Evolutionary conservation across 2,888 invertebrate genomes (phyloP).

Genomic region (Chironomus tentans): DNA sequence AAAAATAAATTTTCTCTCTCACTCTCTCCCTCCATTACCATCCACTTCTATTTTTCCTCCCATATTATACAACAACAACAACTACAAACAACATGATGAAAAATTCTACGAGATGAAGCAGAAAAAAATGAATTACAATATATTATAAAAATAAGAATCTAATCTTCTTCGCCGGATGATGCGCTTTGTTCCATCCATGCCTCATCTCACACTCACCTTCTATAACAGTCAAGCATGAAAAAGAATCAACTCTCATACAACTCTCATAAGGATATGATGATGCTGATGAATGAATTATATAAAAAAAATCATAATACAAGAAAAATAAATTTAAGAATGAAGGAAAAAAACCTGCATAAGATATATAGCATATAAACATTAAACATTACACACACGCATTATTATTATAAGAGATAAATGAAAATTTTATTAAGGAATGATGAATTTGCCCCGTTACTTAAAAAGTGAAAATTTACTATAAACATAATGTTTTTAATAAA

Average conservation of each 20-base stretch:
- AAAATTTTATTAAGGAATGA: slow-evolving; percentile 6
- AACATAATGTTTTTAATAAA: neutral
- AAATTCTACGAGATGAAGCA: no score
- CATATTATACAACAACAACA: neutral
- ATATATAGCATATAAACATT: neutral
- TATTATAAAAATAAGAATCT: no score
- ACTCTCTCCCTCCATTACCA: neutral
- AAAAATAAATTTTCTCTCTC: neutral
- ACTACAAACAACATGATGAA: no score
- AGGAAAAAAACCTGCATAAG: neutral
- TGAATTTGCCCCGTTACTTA: slow-evolving; percentile 26
- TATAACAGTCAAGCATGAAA: neutral
- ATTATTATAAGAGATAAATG: neutral
- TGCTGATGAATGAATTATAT: neutral
- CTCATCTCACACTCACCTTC: neutral
- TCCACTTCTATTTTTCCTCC: neutral
- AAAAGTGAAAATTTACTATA: slow-evolving; percentile 4
- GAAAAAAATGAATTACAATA: no score
- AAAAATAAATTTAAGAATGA: slow-evolving; percentile 7
- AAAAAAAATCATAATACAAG: neutral
- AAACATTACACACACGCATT: neutral
- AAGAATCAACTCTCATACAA: neutral
- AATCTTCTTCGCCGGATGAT: no score
- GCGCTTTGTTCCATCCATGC: neutral
- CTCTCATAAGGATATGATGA: neutral